Conservation (phyloP, 2,113 vertebrate species). For the Chloebia gouldiae region DNA sequence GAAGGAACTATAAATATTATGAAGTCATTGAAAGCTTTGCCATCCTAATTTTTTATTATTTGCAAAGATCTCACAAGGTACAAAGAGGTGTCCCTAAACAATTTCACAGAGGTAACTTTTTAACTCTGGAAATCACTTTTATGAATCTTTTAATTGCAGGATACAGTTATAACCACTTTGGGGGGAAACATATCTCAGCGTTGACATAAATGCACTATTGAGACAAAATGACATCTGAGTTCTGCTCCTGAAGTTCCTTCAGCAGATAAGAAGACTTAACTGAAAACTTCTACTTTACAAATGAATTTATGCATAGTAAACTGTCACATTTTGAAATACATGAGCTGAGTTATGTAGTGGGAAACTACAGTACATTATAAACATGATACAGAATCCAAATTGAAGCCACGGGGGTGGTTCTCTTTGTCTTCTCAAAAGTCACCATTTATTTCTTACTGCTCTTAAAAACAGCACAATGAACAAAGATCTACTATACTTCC, state of each 20-base stretch:
- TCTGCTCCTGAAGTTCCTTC: neutral
- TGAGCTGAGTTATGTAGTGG: neutral
- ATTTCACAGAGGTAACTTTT: neutral
- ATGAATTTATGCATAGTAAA: neutral
- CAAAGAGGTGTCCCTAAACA: neutral
- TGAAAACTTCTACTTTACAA: neutral
- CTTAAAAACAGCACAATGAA: neutral
- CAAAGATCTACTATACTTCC: neutral
- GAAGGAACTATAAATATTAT: conserved; percentile 18
- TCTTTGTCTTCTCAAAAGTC: neutral
- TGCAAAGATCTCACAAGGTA: neutral
- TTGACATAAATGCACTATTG: neutral
- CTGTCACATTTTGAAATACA: neutral
- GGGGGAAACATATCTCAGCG: neutral
- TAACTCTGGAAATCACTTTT: neutral
- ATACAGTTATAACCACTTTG: neutral
- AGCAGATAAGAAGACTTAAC: neutral
- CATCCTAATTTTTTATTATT: neutral
- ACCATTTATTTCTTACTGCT: neutral
- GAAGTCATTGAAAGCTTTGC: neutral
- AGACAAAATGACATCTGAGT: neutral
- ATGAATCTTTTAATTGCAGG: neutral
- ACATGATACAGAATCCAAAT: neutral
- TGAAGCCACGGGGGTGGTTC: neutral
- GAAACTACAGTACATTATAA: neutral